Conservation (phyloP, 2,888 invertebrate species). For the Shargacucullia verbasci region DNA sequence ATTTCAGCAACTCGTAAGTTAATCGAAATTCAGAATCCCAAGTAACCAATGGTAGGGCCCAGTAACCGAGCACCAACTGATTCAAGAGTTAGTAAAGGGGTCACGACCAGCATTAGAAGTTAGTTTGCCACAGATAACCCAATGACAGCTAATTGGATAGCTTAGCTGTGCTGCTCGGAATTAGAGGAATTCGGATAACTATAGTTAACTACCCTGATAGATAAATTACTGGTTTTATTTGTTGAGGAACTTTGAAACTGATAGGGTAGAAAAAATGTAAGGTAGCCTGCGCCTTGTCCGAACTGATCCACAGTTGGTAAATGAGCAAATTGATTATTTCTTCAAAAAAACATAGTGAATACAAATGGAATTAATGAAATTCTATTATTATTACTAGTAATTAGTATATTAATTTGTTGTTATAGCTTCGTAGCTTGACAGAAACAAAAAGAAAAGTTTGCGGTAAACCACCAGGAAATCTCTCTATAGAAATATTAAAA, state of each 20-base stretch:
- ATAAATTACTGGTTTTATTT: conserved; percentile 50
- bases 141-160: conserved; percentile 73
- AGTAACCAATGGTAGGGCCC: conserved; percentile 51
- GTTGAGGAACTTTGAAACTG: conserved; percentile 37
- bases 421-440: too few relatives aligned
- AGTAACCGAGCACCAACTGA: conserved; percentile 57
- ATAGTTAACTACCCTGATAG: conserved; percentile 49
- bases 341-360: too few relatives aligned
- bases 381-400: too few relatives aligned
- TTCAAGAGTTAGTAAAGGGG: conserved; percentile 65
- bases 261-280: conserved; percentile 36
- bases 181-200: conserved; percentile 45
- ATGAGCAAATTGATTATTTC: too few relatives aligned
- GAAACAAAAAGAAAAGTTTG: too few relatives aligned
- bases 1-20: too few relatives aligned
- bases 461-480: too few relatives aligned
- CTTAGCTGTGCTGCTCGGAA: conserved; percentile 59
- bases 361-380: too few relatives aligned
- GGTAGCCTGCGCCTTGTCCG: conserved; percentile 13
- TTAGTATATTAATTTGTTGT: too few relatives aligned
- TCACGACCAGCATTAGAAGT: conserved; percentile 71
- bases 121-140: conserved; percentile 65
- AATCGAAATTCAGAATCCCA: too few relatives aligned
- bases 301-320: not conserved
- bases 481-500: too few relatives aligned